These are phyloP conservation scores for Caretta caretta DNA, from an alignment of 2,113 vertebrate species.

Conservation along the genomic window DNA sequence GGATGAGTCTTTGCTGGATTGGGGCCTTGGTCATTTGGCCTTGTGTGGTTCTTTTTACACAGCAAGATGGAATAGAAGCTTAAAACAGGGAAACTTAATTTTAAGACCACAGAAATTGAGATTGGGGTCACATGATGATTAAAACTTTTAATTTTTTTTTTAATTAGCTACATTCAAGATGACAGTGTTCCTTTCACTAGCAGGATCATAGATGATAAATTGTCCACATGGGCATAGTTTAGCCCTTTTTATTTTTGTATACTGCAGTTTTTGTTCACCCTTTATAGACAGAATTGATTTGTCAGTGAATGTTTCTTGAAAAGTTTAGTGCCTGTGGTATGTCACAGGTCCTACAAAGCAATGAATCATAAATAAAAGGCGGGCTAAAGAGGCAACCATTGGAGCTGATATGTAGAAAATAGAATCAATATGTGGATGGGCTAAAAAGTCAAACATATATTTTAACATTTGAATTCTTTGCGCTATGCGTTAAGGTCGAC, in stretches of 20 bases:
- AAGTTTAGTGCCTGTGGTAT: not conserved
- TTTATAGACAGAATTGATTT: not conserved
- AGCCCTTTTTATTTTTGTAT: not conserved
- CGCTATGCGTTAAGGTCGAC: not conserved
- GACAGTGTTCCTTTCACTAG: not conserved
- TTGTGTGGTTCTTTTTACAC: not conserved
- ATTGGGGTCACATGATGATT: not conserved
- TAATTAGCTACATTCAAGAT: not conserved
- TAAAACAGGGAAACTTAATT: not conserved
- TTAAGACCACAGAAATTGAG: not conserved
- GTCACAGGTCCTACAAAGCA: not conserved
- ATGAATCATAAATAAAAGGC: not conserved
- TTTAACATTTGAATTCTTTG: not conserved
- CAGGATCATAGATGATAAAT: not conserved
- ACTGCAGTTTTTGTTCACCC: not conserved
- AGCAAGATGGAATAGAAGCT: not conserved
- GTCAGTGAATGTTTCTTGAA: not conserved
- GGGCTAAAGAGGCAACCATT: not conserved
- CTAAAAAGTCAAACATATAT: not conserved
- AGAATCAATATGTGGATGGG: not conserved
- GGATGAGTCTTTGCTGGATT: not conserved
- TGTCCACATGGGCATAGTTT: not conserved
- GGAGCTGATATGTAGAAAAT: not conserved
- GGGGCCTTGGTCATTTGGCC: not conserved
- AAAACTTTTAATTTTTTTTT: not conserved